Evolutionary conservation across 23 tunicate species (phyloP).

Genomic region (Botrylloides violaceus): DNA sequence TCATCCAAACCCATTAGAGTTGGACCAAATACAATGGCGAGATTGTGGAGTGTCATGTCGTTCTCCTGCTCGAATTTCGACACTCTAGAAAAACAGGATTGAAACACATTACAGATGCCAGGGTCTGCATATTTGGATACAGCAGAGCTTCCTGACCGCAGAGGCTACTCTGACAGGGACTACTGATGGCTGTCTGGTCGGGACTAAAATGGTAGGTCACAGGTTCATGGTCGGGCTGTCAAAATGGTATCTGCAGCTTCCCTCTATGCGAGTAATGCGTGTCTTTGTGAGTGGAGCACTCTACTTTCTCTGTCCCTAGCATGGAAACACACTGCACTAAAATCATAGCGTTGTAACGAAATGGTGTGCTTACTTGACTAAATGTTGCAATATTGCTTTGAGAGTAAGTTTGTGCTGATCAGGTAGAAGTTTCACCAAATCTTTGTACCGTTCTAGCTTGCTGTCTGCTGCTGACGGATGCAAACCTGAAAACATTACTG

Average conservation of each 20-base stretch:
- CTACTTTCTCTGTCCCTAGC: too few species aligned
- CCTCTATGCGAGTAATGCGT: too few species aligned
- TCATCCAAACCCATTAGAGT: constrained; percentile 65
- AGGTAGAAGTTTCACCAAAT: constrained; percentile 54
- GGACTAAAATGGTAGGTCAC: too few species aligned
- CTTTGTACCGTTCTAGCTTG: constrained; percentile 71
- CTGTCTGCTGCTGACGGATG: not conserved
- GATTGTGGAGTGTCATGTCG: constrained; percentile 80
- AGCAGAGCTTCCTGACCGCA: too few species aligned
- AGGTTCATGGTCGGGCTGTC: too few species aligned
- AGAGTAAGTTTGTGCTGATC: constrained; percentile 56
- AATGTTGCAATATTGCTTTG: constrained; percentile 62
- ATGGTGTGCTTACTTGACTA: constrained; percentile 74
- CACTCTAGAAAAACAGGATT: constrained; percentile 47
- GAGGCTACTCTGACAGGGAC: too few species aligned
- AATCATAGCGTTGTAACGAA: too few species aligned
- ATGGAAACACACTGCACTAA: too few species aligned
- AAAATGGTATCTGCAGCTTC: too few species aligned
- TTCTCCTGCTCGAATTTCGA: constrained; percentile 68
- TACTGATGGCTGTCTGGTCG: too few species aligned
- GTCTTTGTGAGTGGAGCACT: too few species aligned
- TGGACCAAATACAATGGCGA: constrained; percentile 91
- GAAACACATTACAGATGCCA: not conserved
- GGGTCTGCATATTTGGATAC: too few species aligned
- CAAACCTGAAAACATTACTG: not conserved